These are phyloP conservation scores for Pteromalus puparum DNA, from an alignment of 1,140 invertebrate species.

Conservation along the genomic window DNA sequence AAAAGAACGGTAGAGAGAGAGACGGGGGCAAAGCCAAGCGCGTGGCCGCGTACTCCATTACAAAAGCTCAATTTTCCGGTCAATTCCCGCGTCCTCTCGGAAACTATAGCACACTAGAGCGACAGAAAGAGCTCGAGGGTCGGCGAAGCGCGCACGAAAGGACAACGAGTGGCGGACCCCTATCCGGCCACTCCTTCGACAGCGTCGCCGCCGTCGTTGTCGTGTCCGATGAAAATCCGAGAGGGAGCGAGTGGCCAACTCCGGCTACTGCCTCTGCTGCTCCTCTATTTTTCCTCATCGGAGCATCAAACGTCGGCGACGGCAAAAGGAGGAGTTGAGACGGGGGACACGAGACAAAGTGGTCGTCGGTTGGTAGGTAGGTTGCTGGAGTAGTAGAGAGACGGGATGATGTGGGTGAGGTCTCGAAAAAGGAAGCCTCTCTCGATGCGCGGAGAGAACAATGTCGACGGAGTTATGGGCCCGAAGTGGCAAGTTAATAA, in stretches of 20 bases:
- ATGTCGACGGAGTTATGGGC: neutral
- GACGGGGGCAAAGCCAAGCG: neutral
- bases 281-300: conserved; percentile 18
- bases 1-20: neutral
- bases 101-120: neutral
- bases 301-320: neutral
- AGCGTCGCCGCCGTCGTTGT: neutral
- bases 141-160: neutral
- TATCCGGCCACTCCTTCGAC: conserved; percentile 19
- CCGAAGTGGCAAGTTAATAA: neutral
- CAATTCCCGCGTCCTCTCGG: conserved; percentile 16
- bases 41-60: conserved; percentile 16
- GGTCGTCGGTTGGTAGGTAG: neutral
- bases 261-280: neutral
- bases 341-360: neutral
- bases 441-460: neutral
- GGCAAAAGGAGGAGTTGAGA: neutral
- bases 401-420: neutral
- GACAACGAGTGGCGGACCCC: neutral
- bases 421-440: neutral
- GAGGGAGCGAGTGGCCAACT: neutral
- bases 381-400: neutral
- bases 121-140: neutral
- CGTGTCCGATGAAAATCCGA: conserved; percentile 22
- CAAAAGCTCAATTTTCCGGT: conserved; percentile 42